phyloP scores from a whole-genome alignment of 2,113 vertebrate species.

The Fregata magnificens region DNA sequence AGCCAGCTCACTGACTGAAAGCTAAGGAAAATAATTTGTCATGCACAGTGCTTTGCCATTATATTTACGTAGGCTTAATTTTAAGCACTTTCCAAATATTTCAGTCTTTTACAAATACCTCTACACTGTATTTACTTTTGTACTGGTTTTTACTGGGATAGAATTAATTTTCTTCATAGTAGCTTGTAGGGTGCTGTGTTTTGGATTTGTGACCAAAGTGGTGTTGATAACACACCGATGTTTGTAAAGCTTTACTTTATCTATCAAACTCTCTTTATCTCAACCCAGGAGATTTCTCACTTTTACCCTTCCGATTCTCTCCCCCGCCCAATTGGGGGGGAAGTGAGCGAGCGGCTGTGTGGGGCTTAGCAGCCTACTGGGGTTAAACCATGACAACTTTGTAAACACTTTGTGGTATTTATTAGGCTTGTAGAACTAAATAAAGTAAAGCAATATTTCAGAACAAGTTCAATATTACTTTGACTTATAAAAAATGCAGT shows the following conservation, averaged over 20 bases:
- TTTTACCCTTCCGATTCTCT: background rate
- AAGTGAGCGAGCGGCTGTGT: accelerated
- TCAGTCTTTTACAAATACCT: background rate
- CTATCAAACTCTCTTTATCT: background rate
- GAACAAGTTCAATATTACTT: background rate
- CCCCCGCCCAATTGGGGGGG: accelerated
- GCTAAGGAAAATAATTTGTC: constrained; percentile 9
- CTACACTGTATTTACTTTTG: background rate
- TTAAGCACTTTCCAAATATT: background rate
- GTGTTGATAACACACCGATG: background rate
- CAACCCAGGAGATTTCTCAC: background rate
- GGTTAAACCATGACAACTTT: background rate
- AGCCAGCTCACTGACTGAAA: background rate
- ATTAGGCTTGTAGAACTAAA: background rate
- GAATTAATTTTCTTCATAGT: background rate
- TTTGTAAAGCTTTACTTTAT: background rate
- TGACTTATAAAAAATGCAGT: background rate
- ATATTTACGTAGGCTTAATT: constrained; percentile 7
- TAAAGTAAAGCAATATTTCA: background rate
- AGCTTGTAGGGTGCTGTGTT: background rate
- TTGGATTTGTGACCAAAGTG: background rate
- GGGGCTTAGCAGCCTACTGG: background rate
- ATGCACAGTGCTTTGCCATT: background rate
- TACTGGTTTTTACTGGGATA: background rate
- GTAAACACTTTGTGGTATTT: background rate